Evolutionary conservation across 2,888 invertebrate species (phyloP).

Genomic region (Drosophila incognita): DNA sequence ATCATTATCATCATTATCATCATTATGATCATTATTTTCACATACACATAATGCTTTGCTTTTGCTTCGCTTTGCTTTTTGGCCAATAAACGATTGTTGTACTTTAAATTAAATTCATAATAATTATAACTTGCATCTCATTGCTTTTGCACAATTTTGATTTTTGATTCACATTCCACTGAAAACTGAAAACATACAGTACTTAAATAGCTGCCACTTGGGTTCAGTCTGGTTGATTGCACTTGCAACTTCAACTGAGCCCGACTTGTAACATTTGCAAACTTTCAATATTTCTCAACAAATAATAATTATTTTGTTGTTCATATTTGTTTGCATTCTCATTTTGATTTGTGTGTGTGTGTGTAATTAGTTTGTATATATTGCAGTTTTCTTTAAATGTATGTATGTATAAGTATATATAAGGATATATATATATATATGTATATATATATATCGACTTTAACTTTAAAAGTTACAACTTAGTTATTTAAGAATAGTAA

Average conservation of each 20-base stretch:
- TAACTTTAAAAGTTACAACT: constrained; percentile 79
- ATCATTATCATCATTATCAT: constrained; percentile 10
- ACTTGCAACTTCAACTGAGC: neutral
- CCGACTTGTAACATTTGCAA: constrained; percentile 25
- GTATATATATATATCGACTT: constrained; percentile 49
- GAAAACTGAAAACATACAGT: constrained; percentile 49
- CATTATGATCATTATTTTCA: constrained; percentile 10
- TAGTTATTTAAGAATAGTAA: constrained; percentile 64
- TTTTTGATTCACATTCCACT: constrained; percentile 56
- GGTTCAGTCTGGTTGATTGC: neutral
- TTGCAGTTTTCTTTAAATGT: constrained; percentile 62
- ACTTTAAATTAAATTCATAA: constrained; percentile 76
- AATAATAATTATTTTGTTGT: constrained; percentile 41
- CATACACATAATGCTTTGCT: constrained; percentile 1
- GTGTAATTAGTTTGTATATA: constrained; percentile 67
- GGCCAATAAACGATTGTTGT: constrained; percentile 70
- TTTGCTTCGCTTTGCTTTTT: constrained; percentile 42
- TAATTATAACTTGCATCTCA: constrained; percentile 54
- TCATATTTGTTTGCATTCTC: constrained; percentile 50
- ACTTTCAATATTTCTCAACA: constrained; percentile 39
- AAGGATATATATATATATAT: constrained; percentile 32
- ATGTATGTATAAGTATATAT: constrained; percentile 25
- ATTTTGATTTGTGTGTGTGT: constrained; percentile 63
- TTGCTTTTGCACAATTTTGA: constrained; percentile 71
- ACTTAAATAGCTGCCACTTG: constrained; percentile 10